A percentile compares a stretch with the other conserved stretches of the same genome.
These are phyloP conservation scores for Acanthococcus lagerstroemiae DNA, from an alignment of 2,888 invertebrate genomes.

Conservation along the genomic window DNA sequence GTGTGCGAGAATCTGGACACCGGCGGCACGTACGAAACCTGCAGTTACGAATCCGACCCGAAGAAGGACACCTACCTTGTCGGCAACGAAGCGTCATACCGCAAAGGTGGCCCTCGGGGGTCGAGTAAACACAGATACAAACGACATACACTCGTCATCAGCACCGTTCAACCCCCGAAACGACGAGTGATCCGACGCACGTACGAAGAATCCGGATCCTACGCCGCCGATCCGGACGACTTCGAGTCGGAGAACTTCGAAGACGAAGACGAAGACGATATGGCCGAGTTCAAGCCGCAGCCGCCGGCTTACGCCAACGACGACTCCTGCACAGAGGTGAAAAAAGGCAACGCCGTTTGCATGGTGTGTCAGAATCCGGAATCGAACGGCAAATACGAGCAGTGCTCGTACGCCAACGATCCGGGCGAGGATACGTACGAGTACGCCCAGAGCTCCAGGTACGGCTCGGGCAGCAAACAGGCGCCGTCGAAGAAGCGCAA, in stretches of 20 bases:
- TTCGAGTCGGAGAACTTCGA: constrained; percentile 11
- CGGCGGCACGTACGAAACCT: constrained; percentile 67
- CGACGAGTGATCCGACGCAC: neutral
- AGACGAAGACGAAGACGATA: constrained; percentile 29
- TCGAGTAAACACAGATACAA: constrained; percentile 6
- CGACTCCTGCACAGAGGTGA: constrained; percentile 39
- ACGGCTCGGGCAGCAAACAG: constrained; percentile 34
- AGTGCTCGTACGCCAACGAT: constrained; percentile 65
- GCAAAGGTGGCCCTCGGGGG: neutral
- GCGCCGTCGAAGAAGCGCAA: constrained; percentile 8
- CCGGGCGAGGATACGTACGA: constrained; percentile 55
- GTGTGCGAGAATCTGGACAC: constrained; percentile 64
- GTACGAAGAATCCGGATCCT: constrained; percentile 1
- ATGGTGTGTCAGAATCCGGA: constrained; percentile 62
- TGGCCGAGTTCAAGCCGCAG: constrained; percentile 31
- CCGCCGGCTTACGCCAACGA: constrained; percentile 19
- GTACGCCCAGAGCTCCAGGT: constrained; percentile 38
- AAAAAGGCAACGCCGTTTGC: constrained; percentile 46
- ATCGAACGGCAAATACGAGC: constrained; percentile 65
- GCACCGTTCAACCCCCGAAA: neutral
- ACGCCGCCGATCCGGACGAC: neutral
- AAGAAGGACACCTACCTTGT: constrained; percentile 49
- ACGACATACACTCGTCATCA: constrained; percentile 2
- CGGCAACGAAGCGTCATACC: constrained; percentile 8
- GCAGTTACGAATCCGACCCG: constrained; percentile 65